Evolutionary conservation across 2,888 invertebrate species (phyloP).

Genomic region (Xestoiulus laeticollis): DNA sequence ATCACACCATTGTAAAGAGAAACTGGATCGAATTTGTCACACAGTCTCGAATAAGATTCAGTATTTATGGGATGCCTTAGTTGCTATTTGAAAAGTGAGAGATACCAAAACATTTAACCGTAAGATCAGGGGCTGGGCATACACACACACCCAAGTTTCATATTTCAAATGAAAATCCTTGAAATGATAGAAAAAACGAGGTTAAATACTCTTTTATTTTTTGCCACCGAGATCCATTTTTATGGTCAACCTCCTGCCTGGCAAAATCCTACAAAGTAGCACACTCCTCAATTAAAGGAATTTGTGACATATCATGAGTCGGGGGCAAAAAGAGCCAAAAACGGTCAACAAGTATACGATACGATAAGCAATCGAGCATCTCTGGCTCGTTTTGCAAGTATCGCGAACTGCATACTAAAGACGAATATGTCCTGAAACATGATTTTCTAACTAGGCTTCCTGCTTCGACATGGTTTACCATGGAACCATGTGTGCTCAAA

Average conservation of each 20-base stretch:
- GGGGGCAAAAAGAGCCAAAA: not conserved
- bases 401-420: not conserved
- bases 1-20: too few species aligned
- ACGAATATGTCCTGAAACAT: not conserved
- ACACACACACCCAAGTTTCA: too few species aligned
- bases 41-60: too few species aligned
- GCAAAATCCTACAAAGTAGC: not conserved
- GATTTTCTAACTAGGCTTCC: slow-evolving; percentile 2
- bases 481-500: not conserved
- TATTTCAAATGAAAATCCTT: too few species aligned
- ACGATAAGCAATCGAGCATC: not conserved
- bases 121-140: too few species aligned
- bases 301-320: not conserved
- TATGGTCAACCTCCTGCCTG: not conserved
- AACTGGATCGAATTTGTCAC: too few species aligned
- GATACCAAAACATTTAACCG: too few species aligned
- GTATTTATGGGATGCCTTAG: too few species aligned
- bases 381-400: not conserved
- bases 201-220: not conserved
- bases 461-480: not conserved
- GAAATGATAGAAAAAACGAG: too few species aligned
- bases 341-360: not conserved
- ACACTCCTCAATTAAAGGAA: not conserved
- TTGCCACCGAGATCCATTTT: not conserved
- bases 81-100: too few species aligned